These are phyloP conservation scores for Enteromius paludinosus DNA, from an alignment of 2,797 vertebrate species.

Conservation along the genomic window DNA sequence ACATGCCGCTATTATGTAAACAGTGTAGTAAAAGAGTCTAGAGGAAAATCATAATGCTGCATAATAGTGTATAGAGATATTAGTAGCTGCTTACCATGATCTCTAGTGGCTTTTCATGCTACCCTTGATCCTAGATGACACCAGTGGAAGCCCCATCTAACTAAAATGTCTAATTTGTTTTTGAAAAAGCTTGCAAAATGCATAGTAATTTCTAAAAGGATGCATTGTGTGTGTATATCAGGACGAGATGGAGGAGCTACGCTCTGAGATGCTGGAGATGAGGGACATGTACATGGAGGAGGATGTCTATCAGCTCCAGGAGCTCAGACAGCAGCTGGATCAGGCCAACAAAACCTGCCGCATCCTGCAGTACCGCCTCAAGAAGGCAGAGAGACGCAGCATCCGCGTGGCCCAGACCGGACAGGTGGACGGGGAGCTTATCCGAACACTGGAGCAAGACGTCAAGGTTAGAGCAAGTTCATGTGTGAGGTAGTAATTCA, in stretches of 20 bases:
- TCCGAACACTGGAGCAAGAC: slow-evolving; percentile 93
- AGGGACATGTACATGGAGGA: slow-evolving; percentile 98
- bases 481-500: not conserved
- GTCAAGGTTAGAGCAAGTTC: slow-evolving; percentile 84
- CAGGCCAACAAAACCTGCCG: slow-evolving; percentile 97
- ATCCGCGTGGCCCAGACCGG: slow-evolving; percentile 93
- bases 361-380: slow-evolving; percentile 96
- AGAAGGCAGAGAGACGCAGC: slow-evolving; percentile 95
- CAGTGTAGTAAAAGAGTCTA: not conserved
- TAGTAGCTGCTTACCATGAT: not conserved
- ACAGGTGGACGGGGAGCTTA: slow-evolving; percentile 94
- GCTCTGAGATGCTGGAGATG: slow-evolving; percentile 99
- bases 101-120: not conserved
- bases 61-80: not conserved
- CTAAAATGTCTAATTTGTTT: not conserved
- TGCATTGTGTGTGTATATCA: slow-evolving; percentile 61
- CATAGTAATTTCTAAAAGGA: not conserved
- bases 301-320: slow-evolving; percentile 96
- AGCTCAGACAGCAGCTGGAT: slow-evolving; percentile 94
- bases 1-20: slow-evolving; percentile 36
- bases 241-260: slow-evolving; percentile 97
- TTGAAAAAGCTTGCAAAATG: not conserved
- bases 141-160: not conserved
- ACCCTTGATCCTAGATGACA: not conserved
- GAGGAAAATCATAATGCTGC: slow-evolving; percentile 4